These are phyloP conservation scores for Andrena haemorrhoa DNA, from an alignment of 2,888 invertebrate species.

Conservation along the genomic window DNA sequence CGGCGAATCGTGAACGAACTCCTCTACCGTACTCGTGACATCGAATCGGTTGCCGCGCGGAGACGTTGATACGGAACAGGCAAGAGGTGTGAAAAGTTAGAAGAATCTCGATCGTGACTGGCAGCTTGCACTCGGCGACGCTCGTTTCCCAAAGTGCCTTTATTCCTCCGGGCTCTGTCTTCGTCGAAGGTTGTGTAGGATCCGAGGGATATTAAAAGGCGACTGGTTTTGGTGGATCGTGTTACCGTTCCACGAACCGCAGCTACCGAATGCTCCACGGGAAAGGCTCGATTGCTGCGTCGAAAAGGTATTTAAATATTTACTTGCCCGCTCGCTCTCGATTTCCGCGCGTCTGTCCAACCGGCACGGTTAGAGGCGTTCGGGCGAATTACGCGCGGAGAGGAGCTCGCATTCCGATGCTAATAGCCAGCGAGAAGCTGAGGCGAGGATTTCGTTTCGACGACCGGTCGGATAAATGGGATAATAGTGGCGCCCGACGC, in stretches of 20 bases:
- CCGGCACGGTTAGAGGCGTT: background rate
- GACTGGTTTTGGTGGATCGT: conserved; percentile 23
- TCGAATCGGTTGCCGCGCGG: background rate
- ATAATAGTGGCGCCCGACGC: background rate
- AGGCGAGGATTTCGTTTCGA: conserved; percentile 5
- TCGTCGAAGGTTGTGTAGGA: conserved; percentile 4
- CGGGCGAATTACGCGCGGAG: conserved; percentile 1
- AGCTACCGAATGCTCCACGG: conserved; percentile 31
- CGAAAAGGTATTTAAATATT: conserved; percentile 59
- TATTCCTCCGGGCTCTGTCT: background rate
- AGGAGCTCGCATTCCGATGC: conserved; percentile 22
- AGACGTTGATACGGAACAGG: conserved; percentile 1
- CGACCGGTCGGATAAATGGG: background rate
- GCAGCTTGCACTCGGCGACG: background rate
- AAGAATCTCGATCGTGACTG: background rate
- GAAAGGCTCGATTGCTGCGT: conserved; percentile 32
- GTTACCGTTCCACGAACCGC: conserved; percentile 16
- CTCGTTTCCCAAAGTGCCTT: conserved; percentile 18
- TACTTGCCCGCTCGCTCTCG: conserved; percentile 1
- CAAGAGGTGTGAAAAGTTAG: conserved; percentile 1
- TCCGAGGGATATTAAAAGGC: conserved; percentile 16
- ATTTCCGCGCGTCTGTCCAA: conserved; percentile 18
- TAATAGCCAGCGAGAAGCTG: conserved; percentile 3
- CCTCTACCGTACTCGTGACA: background rate
- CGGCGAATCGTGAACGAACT: conserved; percentile 5